Conservation (phyloP, 2,888 invertebrate species). For the Plutella xylostella region DNA sequence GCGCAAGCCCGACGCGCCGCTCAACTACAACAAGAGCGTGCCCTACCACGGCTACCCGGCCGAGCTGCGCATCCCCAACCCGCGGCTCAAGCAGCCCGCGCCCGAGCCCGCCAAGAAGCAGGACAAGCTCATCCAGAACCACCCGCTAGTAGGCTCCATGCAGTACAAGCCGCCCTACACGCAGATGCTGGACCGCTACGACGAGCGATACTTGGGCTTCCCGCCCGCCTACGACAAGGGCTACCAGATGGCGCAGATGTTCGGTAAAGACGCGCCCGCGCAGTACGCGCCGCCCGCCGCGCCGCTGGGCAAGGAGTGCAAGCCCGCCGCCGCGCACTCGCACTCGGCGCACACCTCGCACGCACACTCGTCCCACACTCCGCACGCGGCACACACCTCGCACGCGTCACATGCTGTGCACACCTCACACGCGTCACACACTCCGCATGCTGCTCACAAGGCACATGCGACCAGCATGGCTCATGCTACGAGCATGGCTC, state of each 20-base stretch:
- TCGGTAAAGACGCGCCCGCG: no score
- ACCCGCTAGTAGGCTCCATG: conserved; percentile 44
- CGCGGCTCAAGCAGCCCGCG: conserved; percentile 40
- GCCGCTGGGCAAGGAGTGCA: no score
- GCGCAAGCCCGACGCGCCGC: conserved; percentile 37
- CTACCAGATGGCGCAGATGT: conserved; percentile 72
- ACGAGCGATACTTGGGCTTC: conserved; percentile 64
- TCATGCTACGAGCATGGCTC: no score
- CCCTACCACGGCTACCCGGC: conserved; percentile 42
- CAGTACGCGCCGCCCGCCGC: no score
- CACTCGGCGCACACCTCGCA: no score
- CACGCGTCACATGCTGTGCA: no score
- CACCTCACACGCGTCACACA: no score
- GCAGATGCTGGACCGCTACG: conserved; percentile 71
- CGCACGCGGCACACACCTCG: no score
- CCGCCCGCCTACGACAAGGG: conserved; percentile 70
- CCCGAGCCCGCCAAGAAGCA: conserved; percentile 40
- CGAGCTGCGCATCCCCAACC: conserved; percentile 56
- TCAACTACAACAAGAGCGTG: conserved; percentile 48
- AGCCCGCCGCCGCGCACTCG: no score
- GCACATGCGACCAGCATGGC: no score
- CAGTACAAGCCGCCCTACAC: conserved; percentile 57
- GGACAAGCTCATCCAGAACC: conserved; percentile 54
- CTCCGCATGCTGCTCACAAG: no score
- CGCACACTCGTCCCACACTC: no score